phyloP scores from a whole-genome alignment of 2,797 vertebrate species.

The Chelonia mydas region DNA sequence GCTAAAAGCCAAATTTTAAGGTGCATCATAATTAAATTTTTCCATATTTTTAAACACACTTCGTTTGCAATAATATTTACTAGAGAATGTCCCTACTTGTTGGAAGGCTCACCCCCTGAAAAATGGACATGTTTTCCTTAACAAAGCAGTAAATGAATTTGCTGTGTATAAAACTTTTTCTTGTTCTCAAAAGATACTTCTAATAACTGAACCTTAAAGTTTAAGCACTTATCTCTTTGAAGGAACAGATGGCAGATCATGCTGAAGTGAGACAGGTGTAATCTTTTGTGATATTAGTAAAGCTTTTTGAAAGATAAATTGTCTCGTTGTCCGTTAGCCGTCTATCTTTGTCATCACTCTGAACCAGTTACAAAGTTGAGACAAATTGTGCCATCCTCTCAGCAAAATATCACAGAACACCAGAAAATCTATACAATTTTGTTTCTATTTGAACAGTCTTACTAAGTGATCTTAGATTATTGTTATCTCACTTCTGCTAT shows the following conservation, averaged over 20 bases:
- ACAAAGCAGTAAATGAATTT: conserved; percentile 11
- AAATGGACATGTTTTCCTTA: background rate
- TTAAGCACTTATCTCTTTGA: background rate
- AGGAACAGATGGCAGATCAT: conserved; percentile 34
- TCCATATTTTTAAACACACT: background rate
- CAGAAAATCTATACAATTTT: background rate
- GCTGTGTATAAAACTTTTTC: background rate
- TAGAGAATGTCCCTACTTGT: background rate
- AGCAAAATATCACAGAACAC: conserved; percentile 24
- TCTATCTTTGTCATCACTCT: conserved; percentile 67
- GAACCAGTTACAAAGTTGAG: conserved; percentile 60
- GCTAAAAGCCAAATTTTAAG: accelerated
- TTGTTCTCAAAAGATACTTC: conserved; percentile 14
- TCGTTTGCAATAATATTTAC: background rate
- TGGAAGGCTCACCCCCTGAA: background rate
- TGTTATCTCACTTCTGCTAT: background rate
- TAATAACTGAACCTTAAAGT: conserved; percentile 28
- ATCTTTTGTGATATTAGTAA: conserved; percentile 24
- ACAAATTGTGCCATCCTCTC: conserved; percentile 38
- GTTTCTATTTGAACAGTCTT: background rate
- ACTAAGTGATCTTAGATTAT: background rate
- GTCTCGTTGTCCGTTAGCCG: conserved; percentile 28
- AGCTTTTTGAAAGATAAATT: conserved; percentile 61
- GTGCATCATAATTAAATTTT: background rate
- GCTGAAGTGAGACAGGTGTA: conserved; percentile 12